Evolutionary conservation across 2,797 vertebrate species (phyloP).

Genomic region (Ptychobarbus kaznakovi): DNA sequence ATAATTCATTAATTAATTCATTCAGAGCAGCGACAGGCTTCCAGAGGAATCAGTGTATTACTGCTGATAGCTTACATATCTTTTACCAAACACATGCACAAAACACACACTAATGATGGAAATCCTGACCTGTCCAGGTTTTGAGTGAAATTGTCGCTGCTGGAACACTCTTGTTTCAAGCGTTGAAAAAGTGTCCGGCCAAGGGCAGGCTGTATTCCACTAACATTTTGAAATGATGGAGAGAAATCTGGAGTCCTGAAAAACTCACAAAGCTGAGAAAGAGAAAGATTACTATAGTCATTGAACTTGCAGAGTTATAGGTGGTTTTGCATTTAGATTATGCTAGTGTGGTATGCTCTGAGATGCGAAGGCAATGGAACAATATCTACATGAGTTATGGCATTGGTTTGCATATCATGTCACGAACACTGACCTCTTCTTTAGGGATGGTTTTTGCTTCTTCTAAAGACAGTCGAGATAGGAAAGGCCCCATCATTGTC

Average conservation of each 20-base stretch:
- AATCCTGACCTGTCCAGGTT: conserved; percentile 70
- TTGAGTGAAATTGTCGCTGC: conserved; percentile 47
- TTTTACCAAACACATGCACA: neutral
- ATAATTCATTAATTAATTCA: neutral
- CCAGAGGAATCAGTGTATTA: neutral
- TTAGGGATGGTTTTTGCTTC: conserved; percentile 66
- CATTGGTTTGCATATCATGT: neutral
- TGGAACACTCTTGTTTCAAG: conserved; percentile 65
- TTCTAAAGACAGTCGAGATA: conserved; percentile 52
- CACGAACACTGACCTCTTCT: conserved; percentile 65
- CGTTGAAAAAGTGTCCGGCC: conserved; percentile 62
- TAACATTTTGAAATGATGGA: conserved; percentile 32
- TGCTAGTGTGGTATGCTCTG: neutral
- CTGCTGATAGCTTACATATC: neutral
- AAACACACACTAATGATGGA: neutral
- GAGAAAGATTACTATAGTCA: neutral
- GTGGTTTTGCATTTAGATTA: no score
- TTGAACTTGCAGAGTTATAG: neutral
- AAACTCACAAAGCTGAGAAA: conserved; percentile 71
- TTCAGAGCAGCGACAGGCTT: neutral
- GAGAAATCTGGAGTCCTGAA: conserved; percentile 63
- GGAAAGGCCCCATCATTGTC: conserved; percentile 70
- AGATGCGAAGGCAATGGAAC: neutral
- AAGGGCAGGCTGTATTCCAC: conserved; percentile 57
- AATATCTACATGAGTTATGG: neutral